Evolutionary conservation across 2,888 invertebrate genomes (phyloP), one percentile per base, ranked within the genome.

Genomic region (Diplolepis rosae): DNA sequence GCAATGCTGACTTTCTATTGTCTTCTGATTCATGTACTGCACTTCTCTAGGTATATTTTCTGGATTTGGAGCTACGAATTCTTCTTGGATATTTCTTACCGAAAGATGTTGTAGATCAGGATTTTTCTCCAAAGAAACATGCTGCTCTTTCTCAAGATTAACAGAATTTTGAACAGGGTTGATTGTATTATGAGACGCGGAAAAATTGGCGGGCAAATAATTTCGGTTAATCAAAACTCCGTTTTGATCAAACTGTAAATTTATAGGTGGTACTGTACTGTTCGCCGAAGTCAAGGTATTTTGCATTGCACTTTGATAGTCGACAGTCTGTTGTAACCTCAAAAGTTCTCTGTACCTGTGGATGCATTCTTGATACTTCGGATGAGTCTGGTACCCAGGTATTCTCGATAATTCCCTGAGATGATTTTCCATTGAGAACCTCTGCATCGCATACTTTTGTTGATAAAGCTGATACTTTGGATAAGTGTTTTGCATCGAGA

Each of bases 161-260:
- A 72, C 15, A 0, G 71, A 28, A 69, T 77, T 78, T 0, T 72
- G 18, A 42, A 72, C 72, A 7, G 39, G 27, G 70, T 70, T 48
- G 13, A 32, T 4, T 28, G 78, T 48, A 72, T 71, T 69, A 13
- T 77, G 77, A 24, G 74, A 28, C 3, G 77, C 79, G 0, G 83
- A 70, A 56, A 81, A 85, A 66, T 73, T 81, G 2, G 82, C 76
- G 0, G 85, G 75, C 2, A 84, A 73, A 42, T 84, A 85, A 56
- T 75, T 87, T 0, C 88, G 84, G 70, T 88, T 88, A 5, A 88
- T 85, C n/a, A 88, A 61, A 28, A 86, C 77, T 0, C 88, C 88
- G 56, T 88, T 88, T 13, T 88, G 88, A 77, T 88, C 88, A 18
- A 88, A 89, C 68, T 89, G 88, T 4, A 89, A 74, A 77, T 87